Evolutionary conservation across 2,113 vertebrate genomes (phyloP).

Genomic region (Sorex fumeus): DNA sequence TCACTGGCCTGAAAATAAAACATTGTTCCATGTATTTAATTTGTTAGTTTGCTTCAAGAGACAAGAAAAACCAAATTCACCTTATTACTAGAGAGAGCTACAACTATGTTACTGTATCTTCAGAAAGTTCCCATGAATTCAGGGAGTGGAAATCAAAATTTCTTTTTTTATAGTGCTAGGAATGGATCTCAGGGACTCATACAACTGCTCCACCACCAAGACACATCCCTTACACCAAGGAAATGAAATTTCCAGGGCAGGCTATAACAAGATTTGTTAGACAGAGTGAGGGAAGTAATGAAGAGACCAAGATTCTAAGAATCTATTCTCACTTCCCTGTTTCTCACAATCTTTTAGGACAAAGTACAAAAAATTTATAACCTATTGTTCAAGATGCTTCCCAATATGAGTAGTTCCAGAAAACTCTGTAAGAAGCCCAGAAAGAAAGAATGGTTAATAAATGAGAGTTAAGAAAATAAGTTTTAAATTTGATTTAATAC

Average conservation of each 20-base stretch:
- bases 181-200: no score
- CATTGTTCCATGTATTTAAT: not conserved
- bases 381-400: slow-evolving; percentile 6
- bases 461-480: not conserved
- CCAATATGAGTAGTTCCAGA: not conserved
- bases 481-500: not conserved
- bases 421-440: not conserved
- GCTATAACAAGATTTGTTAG: not conserved
- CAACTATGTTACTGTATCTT: not conserved
- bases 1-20: not conserved
- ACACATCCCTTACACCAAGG: no score
- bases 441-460: not conserved
- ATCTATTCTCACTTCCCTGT: not conserved
- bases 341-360: slow-evolving; percentile 19
- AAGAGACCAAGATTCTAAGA: not conserved
- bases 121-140: not conserved
- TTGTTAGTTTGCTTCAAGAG: not conserved
- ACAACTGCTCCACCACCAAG: no score
- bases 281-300: not conserved
- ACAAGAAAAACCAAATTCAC: not conserved
- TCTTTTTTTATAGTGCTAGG: no score
- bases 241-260: not conserved
- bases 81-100: not conserved
- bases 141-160: not conserved
- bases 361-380: slow-evolving; percentile 3